A percentile compares a stretch with the other conserved stretches of the same genome.
Evolutionary conservation across 2,888 invertebrate genomes (phyloP).

Genomic region (Conomelus anceps): DNA sequence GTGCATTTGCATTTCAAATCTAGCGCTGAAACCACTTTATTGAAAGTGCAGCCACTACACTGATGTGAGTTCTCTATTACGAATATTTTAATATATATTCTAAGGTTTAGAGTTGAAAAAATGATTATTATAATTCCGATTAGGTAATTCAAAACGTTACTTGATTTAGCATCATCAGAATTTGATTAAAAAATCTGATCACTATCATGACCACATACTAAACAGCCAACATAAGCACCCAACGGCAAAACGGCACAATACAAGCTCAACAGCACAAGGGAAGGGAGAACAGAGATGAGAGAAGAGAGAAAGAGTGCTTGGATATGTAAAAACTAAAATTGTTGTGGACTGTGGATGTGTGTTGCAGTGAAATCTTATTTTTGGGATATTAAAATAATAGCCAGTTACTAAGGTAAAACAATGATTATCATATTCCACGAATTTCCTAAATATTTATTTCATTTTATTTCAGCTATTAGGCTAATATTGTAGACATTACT

Average conservation of each 20-base stretch:
- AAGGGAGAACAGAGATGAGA: background rate
- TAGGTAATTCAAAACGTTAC: no score
- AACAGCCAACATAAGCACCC: no score
- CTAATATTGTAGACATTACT: background rate
- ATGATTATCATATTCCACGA: background rate
- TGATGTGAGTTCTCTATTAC: background rate
- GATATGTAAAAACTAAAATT: background rate
- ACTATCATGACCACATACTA: no score
- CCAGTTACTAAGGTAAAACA: background rate
- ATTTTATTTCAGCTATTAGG: background rate
- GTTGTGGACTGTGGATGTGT: background rate
- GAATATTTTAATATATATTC: background rate
- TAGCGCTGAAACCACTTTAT: background rate
- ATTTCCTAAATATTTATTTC: background rate
- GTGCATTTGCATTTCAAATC: background rate
- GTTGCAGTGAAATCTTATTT: background rate
- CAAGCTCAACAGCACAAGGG: background rate
- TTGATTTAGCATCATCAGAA: no score
- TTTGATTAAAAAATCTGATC: no score
- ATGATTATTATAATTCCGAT: no score
- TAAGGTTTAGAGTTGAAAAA: no score
- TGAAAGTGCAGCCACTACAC: background rate
- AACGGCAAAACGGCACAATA: no score
- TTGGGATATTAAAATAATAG: background rate
- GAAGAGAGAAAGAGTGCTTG: background rate